A percentile compares a stretch with the other conserved stretches of the same genome.
Conservation (phyloP, 2,113 vertebrate species). For the Zapornia atra region DNA sequence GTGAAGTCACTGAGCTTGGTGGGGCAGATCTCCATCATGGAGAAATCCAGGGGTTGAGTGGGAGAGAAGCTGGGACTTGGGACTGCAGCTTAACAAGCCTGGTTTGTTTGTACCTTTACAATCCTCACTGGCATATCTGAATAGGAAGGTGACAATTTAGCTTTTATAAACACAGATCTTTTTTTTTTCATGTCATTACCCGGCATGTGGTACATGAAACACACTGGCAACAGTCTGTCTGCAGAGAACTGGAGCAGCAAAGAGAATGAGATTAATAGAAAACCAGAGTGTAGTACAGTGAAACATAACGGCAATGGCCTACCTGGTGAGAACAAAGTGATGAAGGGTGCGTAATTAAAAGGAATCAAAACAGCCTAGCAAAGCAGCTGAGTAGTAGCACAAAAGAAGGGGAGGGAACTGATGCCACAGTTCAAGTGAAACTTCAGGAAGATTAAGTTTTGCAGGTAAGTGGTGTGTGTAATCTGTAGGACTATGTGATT, state of each 20-base stretch:
- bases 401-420: not conserved
- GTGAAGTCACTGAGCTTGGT: not conserved
- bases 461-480: not conserved
- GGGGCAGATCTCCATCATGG: not conserved
- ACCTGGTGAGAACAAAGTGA: not conserved
- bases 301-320: not conserved
- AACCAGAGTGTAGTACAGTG: not conserved
- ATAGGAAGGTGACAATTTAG: not conserved
- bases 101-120: not conserved
- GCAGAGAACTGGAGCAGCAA: not conserved
- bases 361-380: not conserved
- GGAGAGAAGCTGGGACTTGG: not conserved
- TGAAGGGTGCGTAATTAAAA: not conserved
- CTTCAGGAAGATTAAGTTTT: not conserved
- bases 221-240: not conserved
- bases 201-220: not conserved
- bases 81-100: not conserved
- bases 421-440: not conserved
- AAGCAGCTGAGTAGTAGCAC: not conserved
- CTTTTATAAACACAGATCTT: not conserved
- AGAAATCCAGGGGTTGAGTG: not conserved
- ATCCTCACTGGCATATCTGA: not conserved
- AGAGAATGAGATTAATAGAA: not conserved
- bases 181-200: not conserved
- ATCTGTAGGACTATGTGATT: not conserved